Base-by-base conservation (phyloP, 2,113 vertebrate species). In the Peromyscus polionotus region DNA sequence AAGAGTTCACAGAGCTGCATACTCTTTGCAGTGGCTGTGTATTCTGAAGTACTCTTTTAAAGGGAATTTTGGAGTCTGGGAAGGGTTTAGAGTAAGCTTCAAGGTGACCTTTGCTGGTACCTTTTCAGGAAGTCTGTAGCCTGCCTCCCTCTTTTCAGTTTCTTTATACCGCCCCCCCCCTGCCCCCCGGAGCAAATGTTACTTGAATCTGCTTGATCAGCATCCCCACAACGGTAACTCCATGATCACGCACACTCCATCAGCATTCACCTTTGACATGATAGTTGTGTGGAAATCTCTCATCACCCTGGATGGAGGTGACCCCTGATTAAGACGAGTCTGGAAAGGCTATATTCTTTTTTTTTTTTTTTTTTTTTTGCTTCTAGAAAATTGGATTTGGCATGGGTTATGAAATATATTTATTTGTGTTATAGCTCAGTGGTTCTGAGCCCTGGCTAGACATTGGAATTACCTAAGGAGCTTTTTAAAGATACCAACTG, bases 401-500 rank as follows among this genome's bases (percentile, higher is more conserved):
- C 33, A 70, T 95, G 72, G 84, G 72, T 87, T 93, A n/a, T 28
- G 42, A 75, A 81, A 59, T 67, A 51, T 45, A 54, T 79, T 90
- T 16, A 88, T 90, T 90, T 95, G 68, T 88, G 28, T 89, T 94
- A 14, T 70, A 93, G 33, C 63, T 90, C 90, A 80, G 80, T 92
- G 80, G 81, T 75, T 96, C 42, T 93, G 68, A 84, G 8, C 45
- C 68, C 22, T 80, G 63, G 19, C 84, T 90, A 85, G 70, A 94
- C 51, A 63, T 96, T 84, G 65, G 51, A 80, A 95, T 88, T 90
- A 95, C 65, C n/a, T 54, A 39, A 93, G 76, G 88, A 97, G 90
- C 57, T 95, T 96, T 61, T 95, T 48, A 54, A 91, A 95, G 88
- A 79, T 54, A 51, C 65, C 42, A 48, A 76, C 63, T 67, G 70